phyloP scores from a whole-genome alignment of 2,113 vertebrate genomes.

The Seriola aureovittata region DNA sequence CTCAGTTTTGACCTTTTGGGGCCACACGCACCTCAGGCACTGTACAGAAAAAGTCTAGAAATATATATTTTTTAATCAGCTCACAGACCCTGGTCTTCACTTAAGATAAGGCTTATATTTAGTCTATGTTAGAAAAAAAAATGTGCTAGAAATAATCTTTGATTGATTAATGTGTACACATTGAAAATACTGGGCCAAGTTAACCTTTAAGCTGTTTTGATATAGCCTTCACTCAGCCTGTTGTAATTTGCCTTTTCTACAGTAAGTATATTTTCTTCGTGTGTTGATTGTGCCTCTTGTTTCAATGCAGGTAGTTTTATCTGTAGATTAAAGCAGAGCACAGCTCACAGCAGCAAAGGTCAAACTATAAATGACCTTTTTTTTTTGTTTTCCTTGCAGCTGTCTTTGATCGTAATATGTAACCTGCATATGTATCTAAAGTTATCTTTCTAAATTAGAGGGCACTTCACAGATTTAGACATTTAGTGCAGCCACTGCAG shows the following conservation, averaged over 20 bases:
- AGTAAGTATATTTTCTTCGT: not conserved
- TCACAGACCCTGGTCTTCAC: not conserved
- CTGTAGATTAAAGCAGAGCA: slow-evolving; percentile 4
- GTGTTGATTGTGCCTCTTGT: not conserved
- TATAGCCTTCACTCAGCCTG: no score
- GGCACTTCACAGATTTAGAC: no score
- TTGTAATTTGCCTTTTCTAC: not conserved
- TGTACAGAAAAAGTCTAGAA: not conserved
- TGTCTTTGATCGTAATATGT: not conserved
- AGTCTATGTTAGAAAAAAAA: not conserved
- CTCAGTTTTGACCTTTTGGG: slow-evolving; percentile 36
- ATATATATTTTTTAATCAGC: not conserved
- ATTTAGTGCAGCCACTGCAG: slow-evolving; percentile 31
- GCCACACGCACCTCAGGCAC: not conserved
- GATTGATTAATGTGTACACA: not conserved
- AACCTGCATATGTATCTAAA: not conserved
- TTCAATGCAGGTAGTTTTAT: not conserved
- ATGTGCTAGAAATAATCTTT: not conserved
- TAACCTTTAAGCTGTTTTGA: not conserved
- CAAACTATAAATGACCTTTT: slow-evolving; percentile 61
- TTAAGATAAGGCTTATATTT: not conserved
- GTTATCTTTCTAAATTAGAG: no score
- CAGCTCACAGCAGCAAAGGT: slow-evolving; percentile 59
- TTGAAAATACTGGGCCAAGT: not conserved
- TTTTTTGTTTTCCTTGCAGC: not conserved